These are phyloP conservation scores for Crypturellus tataupa DNA, from an alignment of 2,797 vertebrate species.

Conservation along the genomic window DNA sequence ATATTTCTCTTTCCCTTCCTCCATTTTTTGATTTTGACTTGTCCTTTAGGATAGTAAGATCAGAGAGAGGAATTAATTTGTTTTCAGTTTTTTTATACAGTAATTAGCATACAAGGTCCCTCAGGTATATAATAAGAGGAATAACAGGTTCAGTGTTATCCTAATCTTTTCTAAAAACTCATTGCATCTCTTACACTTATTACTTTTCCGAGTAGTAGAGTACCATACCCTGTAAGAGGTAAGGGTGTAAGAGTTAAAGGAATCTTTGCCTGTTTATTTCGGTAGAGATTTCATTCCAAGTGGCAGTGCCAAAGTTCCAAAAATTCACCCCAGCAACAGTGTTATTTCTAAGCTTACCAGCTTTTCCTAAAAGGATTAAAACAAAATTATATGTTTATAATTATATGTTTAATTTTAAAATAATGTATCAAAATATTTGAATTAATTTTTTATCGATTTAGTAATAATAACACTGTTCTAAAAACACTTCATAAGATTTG, in stretches of 20 bases:
- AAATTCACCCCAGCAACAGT: background rate
- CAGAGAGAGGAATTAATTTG: background rate
- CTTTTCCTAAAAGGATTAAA: background rate
- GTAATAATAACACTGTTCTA: conserved; percentile 2
- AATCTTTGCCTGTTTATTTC: background rate
- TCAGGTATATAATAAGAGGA: background rate
- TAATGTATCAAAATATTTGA: conserved; percentile 46
- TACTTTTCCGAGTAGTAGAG: background rate
- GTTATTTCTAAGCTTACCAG: background rate
- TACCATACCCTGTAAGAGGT: background rate
- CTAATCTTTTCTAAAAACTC: background rate
- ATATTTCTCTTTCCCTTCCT: background rate
- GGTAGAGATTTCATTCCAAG: background rate
- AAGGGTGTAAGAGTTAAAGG: background rate
- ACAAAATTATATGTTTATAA: background rate
- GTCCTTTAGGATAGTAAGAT: background rate
- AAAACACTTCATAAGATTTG: background rate
- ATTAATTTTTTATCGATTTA: background rate
- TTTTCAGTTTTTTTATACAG: background rate
- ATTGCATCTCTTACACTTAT: background rate
- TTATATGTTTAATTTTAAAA: conserved; percentile 5
- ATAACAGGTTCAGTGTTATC: background rate
- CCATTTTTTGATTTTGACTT: background rate
- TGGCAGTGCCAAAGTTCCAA: background rate
- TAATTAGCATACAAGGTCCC: background rate